A percentile compares a stretch with the other conserved stretches of the same genome.
These are phyloP conservation scores for Mamestra configurata DNA, from an alignment of 1,140 invertebrate genomes.

Conservation along the genomic window DNA sequence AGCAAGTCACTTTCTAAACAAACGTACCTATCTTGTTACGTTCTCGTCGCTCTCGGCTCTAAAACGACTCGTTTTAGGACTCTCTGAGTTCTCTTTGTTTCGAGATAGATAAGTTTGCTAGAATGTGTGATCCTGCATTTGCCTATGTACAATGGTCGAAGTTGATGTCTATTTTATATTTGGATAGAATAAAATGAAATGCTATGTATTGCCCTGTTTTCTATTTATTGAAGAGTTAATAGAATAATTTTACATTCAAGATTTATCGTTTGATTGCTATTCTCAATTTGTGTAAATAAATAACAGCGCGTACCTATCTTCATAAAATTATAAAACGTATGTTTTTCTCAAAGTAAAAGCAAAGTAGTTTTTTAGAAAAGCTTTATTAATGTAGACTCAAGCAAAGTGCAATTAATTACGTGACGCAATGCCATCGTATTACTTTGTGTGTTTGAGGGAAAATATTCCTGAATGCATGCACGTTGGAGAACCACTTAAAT, in stretches of 20 bases:
- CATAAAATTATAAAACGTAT: not conserved
- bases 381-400: not conserved
- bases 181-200: slow-evolving; percentile 79
- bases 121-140: slow-evolving; percentile 79
- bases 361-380: not conserved
- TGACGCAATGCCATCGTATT: not conserved
- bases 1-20: slow-evolving; percentile 85
- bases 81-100: slow-evolving; percentile 58
- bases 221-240: slow-evolving; percentile 68
- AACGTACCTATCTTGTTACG: slow-evolving; percentile 51
- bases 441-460: not conserved
- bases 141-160: slow-evolving; percentile 73
- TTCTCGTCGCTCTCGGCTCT: slow-evolving; percentile 55
- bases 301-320: no score
- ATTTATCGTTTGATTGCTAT: slow-evolving; percentile 8
- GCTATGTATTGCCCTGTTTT: slow-evolving; percentile 76
- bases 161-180: slow-evolving; percentile 81
- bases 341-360: not conserved
- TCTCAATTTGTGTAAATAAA: not conserved
- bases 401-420: not conserved
- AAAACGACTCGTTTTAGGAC: slow-evolving; percentile 55
- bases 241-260: slow-evolving; percentile 57
- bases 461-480: not conserved
- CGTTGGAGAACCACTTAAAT: not conserved
- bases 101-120: slow-evolving; percentile 75